These are phyloP conservation scores for Scaptomyza polygonia DNA, from an alignment of 2,888 invertebrate species.

Conservation along the genomic window DNA sequence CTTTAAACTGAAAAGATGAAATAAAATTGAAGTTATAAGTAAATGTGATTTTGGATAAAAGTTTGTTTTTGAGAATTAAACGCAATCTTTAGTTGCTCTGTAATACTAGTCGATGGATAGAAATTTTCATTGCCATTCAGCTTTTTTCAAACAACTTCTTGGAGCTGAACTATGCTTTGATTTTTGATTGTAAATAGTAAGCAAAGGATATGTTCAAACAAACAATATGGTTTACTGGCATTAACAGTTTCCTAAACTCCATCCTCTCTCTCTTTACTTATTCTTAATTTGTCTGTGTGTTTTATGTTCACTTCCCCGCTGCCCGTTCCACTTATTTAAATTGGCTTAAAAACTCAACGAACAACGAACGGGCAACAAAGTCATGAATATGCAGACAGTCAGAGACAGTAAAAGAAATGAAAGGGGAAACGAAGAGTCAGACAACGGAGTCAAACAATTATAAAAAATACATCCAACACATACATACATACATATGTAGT, in stretches of 20 bases:
- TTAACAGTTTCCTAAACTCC: neutral
- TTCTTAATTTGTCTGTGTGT: slow-evolving; percentile 5
- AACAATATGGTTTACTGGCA: slow-evolving; percentile 13
- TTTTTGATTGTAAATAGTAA: slow-evolving; percentile 27
- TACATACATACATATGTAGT: slow-evolving; percentile 37
- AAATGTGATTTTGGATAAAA: too few relatives aligned
- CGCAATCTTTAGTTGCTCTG: neutral
- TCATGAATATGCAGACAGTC: slow-evolving; percentile 72
- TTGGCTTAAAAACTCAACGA: slow-evolving; percentile 76
- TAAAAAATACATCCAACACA: slow-evolving; percentile 31
- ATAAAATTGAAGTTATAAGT: too few relatives aligned
- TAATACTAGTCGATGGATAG: neutral
- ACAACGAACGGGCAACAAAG: slow-evolving; percentile 62
- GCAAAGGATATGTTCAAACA: slow-evolving; percentile 31
- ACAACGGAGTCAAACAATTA: slow-evolving; percentile 61
- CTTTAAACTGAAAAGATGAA: too few relatives aligned
- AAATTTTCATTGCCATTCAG: too few relatives aligned
- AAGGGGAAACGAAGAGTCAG: neutral
- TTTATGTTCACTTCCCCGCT: slow-evolving; percentile 13
- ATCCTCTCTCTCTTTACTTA: neutral
- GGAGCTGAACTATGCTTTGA: slow-evolving; percentile 1
- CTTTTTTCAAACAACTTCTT: neutral
- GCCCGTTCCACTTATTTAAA: slow-evolving; percentile 55
- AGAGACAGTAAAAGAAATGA: slow-evolving; percentile 14
- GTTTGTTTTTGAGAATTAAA: too few relatives aligned